These are phyloP conservation scores for Acrocephalus arundinaceus DNA, from an alignment of 2,113 vertebrate genomes.

Conservation along the genomic window DNA sequence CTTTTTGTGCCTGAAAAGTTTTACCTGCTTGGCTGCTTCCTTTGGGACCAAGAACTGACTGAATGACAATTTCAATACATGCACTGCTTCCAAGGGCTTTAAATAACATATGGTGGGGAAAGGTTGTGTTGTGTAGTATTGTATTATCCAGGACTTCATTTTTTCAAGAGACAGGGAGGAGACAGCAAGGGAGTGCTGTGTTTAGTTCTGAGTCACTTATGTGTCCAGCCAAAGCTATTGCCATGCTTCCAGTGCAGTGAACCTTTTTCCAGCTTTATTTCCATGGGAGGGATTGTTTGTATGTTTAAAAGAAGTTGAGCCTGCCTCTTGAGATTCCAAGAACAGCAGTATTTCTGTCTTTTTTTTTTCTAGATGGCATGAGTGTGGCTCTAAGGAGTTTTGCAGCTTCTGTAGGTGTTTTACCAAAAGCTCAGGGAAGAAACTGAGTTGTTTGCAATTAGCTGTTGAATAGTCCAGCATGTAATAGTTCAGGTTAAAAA, in stretches of 20 bases:
- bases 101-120: fast-evolving
- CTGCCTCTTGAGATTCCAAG: not conserved
- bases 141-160: not conserved
- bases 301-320: not conserved
- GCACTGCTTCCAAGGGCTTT: not conserved
- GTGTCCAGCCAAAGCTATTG: not conserved
- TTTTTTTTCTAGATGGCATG: too few relatives aligned
- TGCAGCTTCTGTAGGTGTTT: not conserved
- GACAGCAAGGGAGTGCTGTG: not conserved
- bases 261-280: not conserved
- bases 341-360: not conserved
- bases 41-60: not conserved
- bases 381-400: not conserved
- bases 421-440: not conserved
- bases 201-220: not conserved
- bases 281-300: not conserved
- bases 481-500: not conserved
- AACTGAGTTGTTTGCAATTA: fast-evolving
- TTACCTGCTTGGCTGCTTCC: not conserved
- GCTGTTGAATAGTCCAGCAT: not conserved
- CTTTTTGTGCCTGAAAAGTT: not conserved
- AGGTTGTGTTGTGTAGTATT: not conserved
- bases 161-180: not conserved
- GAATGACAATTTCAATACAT: not conserved
- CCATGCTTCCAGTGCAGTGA: not conserved